A percentile compares a stretch with the other conserved stretches of the same genome.
Conservation (phyloP, 1,140 invertebrate species). For the Antheraea pernyi region DNA sequence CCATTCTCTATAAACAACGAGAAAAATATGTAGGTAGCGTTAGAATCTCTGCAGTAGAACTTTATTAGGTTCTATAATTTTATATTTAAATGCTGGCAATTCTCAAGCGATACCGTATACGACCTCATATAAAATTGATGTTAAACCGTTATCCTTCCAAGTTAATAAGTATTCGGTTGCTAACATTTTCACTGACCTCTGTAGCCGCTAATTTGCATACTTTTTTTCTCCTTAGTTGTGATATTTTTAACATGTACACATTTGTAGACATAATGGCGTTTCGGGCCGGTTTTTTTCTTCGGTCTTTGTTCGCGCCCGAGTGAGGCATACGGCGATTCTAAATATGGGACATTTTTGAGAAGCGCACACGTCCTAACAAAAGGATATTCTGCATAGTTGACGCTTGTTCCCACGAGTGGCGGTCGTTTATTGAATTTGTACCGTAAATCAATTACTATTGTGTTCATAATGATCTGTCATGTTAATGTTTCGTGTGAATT, state of each 20-base stretch:
- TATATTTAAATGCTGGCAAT: neutral
- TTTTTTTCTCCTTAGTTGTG: slow-evolving; percentile 25
- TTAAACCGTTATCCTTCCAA: slow-evolving; percentile 43
- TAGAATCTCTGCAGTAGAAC: no score
- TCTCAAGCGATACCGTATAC: slow-evolving; percentile 23
- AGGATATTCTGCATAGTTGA: slow-evolving; percentile 62
- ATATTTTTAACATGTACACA: slow-evolving; percentile 30
- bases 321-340: slow-evolving; percentile 8
- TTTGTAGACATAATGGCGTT: slow-evolving; percentile 30
- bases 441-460: neutral
- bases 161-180: slow-evolving; percentile 50
- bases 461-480: neutral
- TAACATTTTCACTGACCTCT: slow-evolving; percentile 50
- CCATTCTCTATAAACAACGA: no score
- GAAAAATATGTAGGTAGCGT: no score
- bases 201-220: slow-evolving; percentile 46
- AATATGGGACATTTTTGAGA: slow-evolving; percentile 17
- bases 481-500: neutral
- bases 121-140: slow-evolving; percentile 22
- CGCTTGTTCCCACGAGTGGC: slow-evolving; percentile 52
- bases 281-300: neutral
- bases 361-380: slow-evolving; percentile 39
- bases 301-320: neutral
- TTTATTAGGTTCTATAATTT: no score
- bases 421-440: neutral